Base-by-base conservation (phyloP, 2,888 invertebrate genomes). In the Acanthacorydalis orientalis region DNA sequence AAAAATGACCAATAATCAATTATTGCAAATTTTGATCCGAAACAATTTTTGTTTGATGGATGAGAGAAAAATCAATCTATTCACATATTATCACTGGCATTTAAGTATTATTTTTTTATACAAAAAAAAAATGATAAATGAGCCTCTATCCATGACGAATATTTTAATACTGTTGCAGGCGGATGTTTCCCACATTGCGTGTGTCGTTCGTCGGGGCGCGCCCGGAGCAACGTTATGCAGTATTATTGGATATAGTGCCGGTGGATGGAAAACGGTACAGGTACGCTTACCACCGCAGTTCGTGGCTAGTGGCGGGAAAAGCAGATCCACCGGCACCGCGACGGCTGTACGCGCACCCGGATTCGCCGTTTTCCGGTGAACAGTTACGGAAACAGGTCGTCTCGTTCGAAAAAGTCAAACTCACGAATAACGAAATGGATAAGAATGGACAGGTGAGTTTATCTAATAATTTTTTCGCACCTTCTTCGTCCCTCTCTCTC, bases 401-500 rank as follows among this genome's bases (percentile, higher is more conserved):
- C 50, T 82, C 83, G 38, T 86, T 86, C 67, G 86, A 86, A 64
- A 87, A 86, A 65, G 80, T 85, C 57, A 87, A 86, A 61, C 72
- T 86, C 50, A 87, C 86, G 56, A 87, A 86, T 65, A 86, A 86
- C 65, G 84, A 85, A 65, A 77, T 84, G 74, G 82, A 82, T 62
- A 80, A 80, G 59, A 75, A 78, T 55, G 81, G 81, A 56, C 81
- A 83, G 68, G 83, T 83, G 62, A 72, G 73, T 58, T 39, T 39
- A 47, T 44, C 31, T 43, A 43, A 43, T 44, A 49, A 49, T 43
- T 9, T 35, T 55, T 37, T 37, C 10, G 38, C 10, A 31, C 12
- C 59, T 37, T 2, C 4, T 4, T 34, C 23, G 4, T 16, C 23
- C 8, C 23, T n/a, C 31, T 42, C 7, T 23, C 31, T 42, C 6